Evolutionary conservation across 2,888 invertebrate species (phyloP).

Genomic region (Ephialtes manifestator): DNA sequence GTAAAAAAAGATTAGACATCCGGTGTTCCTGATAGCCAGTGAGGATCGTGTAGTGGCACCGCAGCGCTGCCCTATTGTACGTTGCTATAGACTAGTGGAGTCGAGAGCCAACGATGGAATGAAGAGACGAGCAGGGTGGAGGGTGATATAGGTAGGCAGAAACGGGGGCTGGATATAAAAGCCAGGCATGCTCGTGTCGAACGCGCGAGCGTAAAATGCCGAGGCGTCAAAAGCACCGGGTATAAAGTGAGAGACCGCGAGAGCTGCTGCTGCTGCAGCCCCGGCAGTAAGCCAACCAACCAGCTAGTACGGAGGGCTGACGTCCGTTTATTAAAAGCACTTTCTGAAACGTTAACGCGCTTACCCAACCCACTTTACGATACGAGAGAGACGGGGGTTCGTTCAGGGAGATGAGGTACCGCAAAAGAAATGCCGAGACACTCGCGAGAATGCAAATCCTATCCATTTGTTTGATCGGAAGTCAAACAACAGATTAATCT

Average conservation of each 20-base stretch:
- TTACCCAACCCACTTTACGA: constrained; percentile 74
- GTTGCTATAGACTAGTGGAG: constrained; percentile 47
- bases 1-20: constrained; percentile 80
- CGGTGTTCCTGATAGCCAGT: constrained; percentile 55
- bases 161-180: constrained; percentile 78
- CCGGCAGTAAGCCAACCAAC: constrained; percentile 66
- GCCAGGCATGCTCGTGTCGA: constrained; percentile 74
- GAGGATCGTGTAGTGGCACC: constrained; percentile 34
- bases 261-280: constrained; percentile 55
- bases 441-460: constrained; percentile 43
- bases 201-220: constrained; percentile 80
- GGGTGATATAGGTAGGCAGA: constrained; percentile 46
- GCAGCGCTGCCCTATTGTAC: constrained; percentile 55
- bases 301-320: constrained; percentile 67
- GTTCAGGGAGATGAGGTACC: constrained; percentile 48
- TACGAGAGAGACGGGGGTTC: constrained; percentile 39
- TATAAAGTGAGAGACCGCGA: constrained; percentile 72
- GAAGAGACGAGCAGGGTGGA: constrained; percentile 64
- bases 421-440: constrained; percentile 56
- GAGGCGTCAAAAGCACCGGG: constrained; percentile 80
- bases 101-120: constrained; percentile 65
- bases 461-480: constrained; percentile 32
- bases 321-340: constrained; percentile 79
- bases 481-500: neutral
- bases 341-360: constrained; percentile 76